A percentile compares a stretch with the other conserved stretches of the same genome.
These are phyloP conservation scores for Baronia brevicornis DNA, from an alignment of 2,888 invertebrate species.

Conservation along the genomic window DNA sequence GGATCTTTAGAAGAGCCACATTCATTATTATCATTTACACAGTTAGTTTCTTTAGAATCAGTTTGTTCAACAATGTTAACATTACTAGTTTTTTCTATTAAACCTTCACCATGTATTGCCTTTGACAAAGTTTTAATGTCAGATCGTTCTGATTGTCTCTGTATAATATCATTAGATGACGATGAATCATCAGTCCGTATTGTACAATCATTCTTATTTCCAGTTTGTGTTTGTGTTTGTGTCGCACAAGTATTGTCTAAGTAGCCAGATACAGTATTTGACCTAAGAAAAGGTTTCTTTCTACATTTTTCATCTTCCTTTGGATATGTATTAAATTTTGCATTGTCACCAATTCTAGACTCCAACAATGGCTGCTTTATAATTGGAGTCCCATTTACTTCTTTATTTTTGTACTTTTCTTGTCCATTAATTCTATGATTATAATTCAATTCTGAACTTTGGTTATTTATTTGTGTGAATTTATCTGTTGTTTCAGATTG, in stretches of 20 bases:
- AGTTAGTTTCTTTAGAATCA: conserved; percentile 16
- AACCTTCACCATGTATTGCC: too few relatives aligned
- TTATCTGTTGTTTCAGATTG: conserved; percentile 32
- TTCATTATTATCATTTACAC: conserved; percentile 21
- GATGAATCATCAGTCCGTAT: too few relatives aligned
- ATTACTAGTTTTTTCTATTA: too few relatives aligned
- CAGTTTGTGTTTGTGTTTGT: too few relatives aligned
- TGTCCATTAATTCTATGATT: conserved; percentile 18
- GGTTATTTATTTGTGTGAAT: conserved; percentile 18
- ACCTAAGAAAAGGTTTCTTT: conserved; percentile 35
- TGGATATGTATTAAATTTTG: conserved; percentile 40
- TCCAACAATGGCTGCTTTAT: too few relatives aligned
- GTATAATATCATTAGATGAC: too few relatives aligned
- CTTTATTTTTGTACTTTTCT: too few relatives aligned
- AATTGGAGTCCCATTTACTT: too few relatives aligned
- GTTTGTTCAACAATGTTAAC: conserved; percentile 10
- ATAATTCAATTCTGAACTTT: conserved; percentile 11
- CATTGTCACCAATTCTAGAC: conserved; percentile 13
- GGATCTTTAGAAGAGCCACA: conserved; percentile 29
- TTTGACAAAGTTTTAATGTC: too few relatives aligned
- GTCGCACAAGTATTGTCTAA: conserved; percentile 22
- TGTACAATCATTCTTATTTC: too few relatives aligned
- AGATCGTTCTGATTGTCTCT: too few relatives aligned
- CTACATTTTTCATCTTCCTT: conserved; percentile 27
- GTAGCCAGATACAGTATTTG: conserved; percentile 40